A percentile compares a stretch with the other conserved stretches of the same genome.
These are phyloP conservation scores for Euglossa dilemma DNA, from an alignment of 1,140 invertebrate species.

Conservation along the genomic window DNA sequence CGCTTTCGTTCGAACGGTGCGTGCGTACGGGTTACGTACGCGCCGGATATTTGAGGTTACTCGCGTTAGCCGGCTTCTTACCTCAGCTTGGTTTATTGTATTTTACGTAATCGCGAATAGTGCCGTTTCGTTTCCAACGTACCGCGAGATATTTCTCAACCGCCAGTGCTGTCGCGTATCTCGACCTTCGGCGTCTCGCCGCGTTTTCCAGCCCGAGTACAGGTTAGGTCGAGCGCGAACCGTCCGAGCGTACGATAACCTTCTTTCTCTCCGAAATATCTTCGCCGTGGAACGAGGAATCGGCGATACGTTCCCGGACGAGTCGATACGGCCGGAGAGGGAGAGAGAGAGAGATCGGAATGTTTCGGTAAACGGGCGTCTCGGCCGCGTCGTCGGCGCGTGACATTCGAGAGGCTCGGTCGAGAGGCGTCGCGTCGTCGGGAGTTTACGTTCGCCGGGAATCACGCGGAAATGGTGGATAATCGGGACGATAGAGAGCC, in stretches of 20 bases:
- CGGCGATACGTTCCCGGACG: neutral
- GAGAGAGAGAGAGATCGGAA: too few relatives aligned
- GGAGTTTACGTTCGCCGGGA: neutral
- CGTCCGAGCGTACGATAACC: neutral
- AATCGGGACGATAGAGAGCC: neutral
- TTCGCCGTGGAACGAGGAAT: too few relatives aligned
- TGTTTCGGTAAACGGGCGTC: too few relatives aligned
- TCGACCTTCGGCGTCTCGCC: constrained; percentile 14
- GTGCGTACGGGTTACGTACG: constrained; percentile 15
- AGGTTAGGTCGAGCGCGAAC: constrained; percentile 20
- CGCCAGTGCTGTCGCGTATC: neutral
- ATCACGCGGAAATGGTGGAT: neutral
- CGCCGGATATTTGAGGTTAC: constrained; percentile 41
- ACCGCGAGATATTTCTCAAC: neutral
- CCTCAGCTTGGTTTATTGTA: neutral
- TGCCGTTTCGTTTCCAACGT: neutral
- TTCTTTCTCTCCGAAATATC: neutral
- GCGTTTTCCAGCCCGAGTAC: neutral
- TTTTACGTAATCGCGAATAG: constrained; percentile 31
- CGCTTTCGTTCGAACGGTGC: constrained; percentile 19
- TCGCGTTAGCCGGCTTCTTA: neutral
- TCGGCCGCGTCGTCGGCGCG: too few relatives aligned
- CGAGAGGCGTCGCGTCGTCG: neutral
- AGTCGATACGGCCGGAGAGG: too few relatives aligned
- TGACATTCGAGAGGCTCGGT: neutral